Percentiles rank a stretch among this genome's conserved stretches.
phyloP scores from a whole-genome alignment of 2,113 vertebrate genomes.

The Piprites chloris region DNA sequence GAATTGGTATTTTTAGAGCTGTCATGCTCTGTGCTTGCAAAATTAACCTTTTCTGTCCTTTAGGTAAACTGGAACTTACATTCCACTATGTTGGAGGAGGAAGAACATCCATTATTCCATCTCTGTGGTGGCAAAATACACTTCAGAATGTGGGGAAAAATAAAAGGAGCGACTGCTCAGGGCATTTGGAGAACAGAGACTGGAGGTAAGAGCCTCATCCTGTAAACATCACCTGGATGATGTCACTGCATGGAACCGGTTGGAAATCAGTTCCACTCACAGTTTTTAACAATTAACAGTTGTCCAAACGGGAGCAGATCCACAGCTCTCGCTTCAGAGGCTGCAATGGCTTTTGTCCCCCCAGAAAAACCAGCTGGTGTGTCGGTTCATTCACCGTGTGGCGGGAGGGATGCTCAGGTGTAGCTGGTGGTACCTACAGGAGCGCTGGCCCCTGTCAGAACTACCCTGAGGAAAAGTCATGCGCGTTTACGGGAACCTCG shows the following conservation, averaged over 20 bases:
- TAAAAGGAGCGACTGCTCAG: fast-evolving
- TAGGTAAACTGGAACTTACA: not conserved
- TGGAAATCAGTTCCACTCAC: not conserved
- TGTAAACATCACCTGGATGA: not conserved
- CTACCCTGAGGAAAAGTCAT: not conserved
- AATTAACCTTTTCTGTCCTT: not conserved
- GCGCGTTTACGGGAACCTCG: not conserved
- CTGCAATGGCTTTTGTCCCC: not conserved
- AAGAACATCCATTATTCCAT: not conserved
- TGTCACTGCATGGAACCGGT: not conserved
- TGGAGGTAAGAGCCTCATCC: not conserved
- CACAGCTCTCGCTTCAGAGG: not conserved
- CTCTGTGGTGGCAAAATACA: not conserved
- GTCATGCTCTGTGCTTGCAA: not conserved
- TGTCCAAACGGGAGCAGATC: not conserved
- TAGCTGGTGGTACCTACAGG: too few species aligned
- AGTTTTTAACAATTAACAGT: not conserved
- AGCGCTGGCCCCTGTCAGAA: not conserved
- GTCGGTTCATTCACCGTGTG: not conserved
- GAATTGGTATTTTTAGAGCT: not conserved
- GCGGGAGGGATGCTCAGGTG: not conserved
- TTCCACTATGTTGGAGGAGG: not conserved
- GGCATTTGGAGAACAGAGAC: not conserved
- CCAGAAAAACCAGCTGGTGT: fast-evolving
- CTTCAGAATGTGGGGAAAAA: not conserved